These are phyloP conservation scores for Strigamia crassipes DNA, from an alignment of 2,888 invertebrate species.

Conservation along the genomic window DNA sequence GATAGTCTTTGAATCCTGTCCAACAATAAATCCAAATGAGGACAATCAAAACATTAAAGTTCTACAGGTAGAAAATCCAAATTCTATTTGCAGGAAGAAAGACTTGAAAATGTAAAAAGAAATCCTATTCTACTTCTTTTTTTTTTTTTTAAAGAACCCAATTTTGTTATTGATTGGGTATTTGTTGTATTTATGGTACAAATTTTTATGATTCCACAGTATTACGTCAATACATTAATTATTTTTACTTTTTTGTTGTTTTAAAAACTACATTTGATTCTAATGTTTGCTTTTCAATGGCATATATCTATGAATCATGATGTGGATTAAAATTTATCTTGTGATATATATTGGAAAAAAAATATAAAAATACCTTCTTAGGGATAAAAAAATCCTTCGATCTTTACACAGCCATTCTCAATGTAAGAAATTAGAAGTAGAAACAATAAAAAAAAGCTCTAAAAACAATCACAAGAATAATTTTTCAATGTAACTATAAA, in stretches of 20 bases:
- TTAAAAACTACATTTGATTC: not conserved
- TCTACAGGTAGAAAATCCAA: not conserved
- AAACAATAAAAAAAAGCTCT: not conserved
- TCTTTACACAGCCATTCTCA: slow-evolving; percentile 6
- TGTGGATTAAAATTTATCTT: not conserved
- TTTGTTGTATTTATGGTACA: not conserved
- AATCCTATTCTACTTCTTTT: not conserved
- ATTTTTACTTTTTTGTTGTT: not conserved
- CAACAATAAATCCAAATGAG: not conserved
- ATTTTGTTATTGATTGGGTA: not conserved
- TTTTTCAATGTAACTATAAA: not conserved
- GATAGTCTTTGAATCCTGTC: not conserved
- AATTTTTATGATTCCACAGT: slow-evolving; percentile 15
- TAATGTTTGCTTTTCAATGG: not conserved
- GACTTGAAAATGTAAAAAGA: not conserved
- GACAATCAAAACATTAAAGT: slow-evolving; percentile 13
- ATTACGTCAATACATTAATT: not conserved
- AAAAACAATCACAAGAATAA: not conserved
- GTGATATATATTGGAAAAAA: slow-evolving; percentile 9
- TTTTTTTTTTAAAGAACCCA: not conserved
- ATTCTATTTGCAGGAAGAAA: slow-evolving; percentile 5
- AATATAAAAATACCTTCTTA: slow-evolving; percentile 26
- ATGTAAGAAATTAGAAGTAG: not conserved
- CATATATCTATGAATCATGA: not conserved
- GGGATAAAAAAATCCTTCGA: not conserved